phyloP scores from a whole-genome alignment of 2,113 vertebrate species.

The Mystacornis crossleyi region DNA sequence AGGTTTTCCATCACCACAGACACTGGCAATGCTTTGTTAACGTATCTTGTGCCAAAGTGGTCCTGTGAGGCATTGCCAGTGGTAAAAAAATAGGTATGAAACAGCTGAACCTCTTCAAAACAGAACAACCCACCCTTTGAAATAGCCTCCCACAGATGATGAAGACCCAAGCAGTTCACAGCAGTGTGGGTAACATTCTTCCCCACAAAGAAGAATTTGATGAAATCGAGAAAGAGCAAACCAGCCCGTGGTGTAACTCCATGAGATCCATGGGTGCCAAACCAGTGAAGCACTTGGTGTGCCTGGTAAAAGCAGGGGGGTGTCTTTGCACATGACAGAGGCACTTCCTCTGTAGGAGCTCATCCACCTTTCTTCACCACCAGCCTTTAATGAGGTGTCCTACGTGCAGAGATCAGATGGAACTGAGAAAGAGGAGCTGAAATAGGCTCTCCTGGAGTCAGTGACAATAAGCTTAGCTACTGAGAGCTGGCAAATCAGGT shows the following conservation, averaged over 20 bases:
- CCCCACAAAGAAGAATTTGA: background rate
- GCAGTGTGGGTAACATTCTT: background rate
- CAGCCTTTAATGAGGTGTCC: background rate
- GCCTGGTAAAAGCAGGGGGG: background rate
- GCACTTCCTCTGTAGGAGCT: background rate
- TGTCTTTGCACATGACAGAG: background rate
- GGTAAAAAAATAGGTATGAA: background rate
- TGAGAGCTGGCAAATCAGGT: background rate
- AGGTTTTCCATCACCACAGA: background rate
- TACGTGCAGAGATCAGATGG: background rate
- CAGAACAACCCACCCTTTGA: background rate
- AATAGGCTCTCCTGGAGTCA: background rate
- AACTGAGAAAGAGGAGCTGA: background rate
- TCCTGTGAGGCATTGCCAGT: background rate
- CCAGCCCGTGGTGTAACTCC: background rate
- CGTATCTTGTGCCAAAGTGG: background rate
- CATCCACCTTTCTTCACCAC: background rate
- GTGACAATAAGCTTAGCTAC: background rate
- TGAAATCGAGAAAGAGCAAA: background rate
- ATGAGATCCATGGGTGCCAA: background rate
- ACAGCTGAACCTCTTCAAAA: background rate
- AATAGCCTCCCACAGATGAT: background rate
- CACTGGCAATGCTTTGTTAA: background rate
- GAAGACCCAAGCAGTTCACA: background rate
- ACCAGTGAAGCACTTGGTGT: background rate